These are phyloP conservation scores for Anas platyrhynchos DNA, from an alignment of 2,113 vertebrate species.

Conservation along the genomic window DNA sequence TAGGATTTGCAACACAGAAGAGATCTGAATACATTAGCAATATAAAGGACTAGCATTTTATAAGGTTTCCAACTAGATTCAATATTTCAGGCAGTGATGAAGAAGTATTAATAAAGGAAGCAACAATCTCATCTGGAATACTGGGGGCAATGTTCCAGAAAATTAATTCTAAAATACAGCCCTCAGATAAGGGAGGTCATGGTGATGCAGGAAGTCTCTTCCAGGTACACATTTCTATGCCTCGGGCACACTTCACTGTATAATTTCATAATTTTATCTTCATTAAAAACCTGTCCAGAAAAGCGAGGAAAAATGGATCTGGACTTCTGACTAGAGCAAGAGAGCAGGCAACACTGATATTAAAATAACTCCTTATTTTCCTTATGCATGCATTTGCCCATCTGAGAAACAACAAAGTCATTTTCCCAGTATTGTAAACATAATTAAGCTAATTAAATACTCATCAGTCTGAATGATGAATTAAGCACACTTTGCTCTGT, in stretches of 20 bases:
- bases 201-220: neutral
- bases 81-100: neutral
- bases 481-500: neutral
- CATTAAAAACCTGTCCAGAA: neutral
- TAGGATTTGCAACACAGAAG: neutral
- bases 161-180: constrained; percentile 1
- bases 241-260: neutral
- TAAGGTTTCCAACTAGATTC: neutral
- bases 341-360: neutral
- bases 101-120: neutral
- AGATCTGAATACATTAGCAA: neutral
- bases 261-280: neutral
- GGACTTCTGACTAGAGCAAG: neutral
- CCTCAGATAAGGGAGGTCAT: neutral
- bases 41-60: neutral
- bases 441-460: constrained; percentile 10
- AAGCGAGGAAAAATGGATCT: neutral
- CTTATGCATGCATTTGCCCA: neutral
- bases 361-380: neutral
- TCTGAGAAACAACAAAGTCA: neutral
- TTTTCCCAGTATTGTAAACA: neutral
- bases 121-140: neutral
- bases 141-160: neutral
- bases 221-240: neutral
- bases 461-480: neutral